These are phyloP conservation scores for Sycophila texana DNA, from an alignment of 2,888 invertebrate genomes.

Conservation along the genomic window DNA sequence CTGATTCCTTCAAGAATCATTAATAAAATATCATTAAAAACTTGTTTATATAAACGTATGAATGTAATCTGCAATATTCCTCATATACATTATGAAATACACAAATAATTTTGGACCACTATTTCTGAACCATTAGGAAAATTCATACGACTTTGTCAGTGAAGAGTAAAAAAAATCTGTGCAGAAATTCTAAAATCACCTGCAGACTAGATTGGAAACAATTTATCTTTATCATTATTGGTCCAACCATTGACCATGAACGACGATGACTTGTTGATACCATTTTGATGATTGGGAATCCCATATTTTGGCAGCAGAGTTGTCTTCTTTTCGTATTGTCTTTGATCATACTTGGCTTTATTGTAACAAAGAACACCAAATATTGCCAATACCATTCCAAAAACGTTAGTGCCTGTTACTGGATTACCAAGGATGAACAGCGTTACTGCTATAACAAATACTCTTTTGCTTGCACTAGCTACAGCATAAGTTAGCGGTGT, in stretches of 20 bases:
- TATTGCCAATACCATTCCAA: constrained; percentile 94
- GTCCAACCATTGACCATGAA: constrained; percentile 68
- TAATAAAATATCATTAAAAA: not conserved
- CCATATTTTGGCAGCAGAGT: constrained; percentile 73
- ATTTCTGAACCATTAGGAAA: constrained; percentile 46
- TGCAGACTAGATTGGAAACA: constrained; percentile 66
- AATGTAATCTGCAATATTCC: constrained; percentile 32
- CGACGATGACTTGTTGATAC: constrained; percentile 55
- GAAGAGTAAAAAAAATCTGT: constrained; percentile 20
- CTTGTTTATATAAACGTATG: not conserved
- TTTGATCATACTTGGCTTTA: constrained; percentile 86
- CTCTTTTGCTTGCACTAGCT: constrained; percentile 95
- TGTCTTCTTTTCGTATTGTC: constrained; percentile 76
- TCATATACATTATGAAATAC: constrained; percentile 29
- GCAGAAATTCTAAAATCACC: constrained; percentile 19
- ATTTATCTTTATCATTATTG: constrained; percentile 61
- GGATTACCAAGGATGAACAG: constrained; percentile 93
- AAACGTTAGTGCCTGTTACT: constrained; percentile 89
- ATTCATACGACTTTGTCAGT: constrained; percentile 55
- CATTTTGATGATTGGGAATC: constrained; percentile 61
- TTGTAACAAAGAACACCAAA: constrained; percentile 94
- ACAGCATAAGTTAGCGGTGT: constrained; percentile 97
- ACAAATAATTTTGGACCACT: not conserved
- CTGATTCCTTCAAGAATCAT: not conserved
- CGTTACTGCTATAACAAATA: constrained; percentile 92